These are phyloP conservation scores for Oryctolagus cuniculus DNA, from an alignment of 2,113 vertebrate species.

Conservation along the genomic window mOryCun1.1 NC_091451.1:7237501-7238000, in stretches of 20 bases:
- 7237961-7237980: slow-evolving; percentile 77
- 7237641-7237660: slow-evolving; percentile 73
- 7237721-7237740: slow-evolving; percentile 72
- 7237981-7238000: slow-evolving; percentile 77
- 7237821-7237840: not conserved
- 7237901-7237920: not conserved
- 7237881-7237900: not conserved
- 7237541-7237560: slow-evolving; percentile 91
- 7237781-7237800: slow-evolving; percentile 73
- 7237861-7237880: slow-evolving; percentile 74
- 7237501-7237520: slow-evolving; percentile 87
- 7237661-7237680: slow-evolving; percentile 78
- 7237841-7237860: slow-evolving; percentile 74
- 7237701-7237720: slow-evolving; percentile 45
- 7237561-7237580: slow-evolving; percentile 93
- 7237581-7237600: slow-evolving; percentile 91
- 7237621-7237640: slow-evolving; percentile 92
- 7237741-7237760: slow-evolving; percentile 77
- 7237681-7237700: slow-evolving; percentile 86
- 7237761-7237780: slow-evolving; percentile 79
- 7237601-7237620: slow-evolving; percentile 91
- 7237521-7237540: slow-evolving; percentile 92
- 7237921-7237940: slow-evolving; percentile 55
- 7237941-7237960: slow-evolving; percentile 83
- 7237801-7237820: not conserved